A percentile compares a stretch with the other conserved stretches of the same genome.
Conservation (phyloP, 1,140 invertebrate genomes). For the Aphaenogaster floridana region DNA sequence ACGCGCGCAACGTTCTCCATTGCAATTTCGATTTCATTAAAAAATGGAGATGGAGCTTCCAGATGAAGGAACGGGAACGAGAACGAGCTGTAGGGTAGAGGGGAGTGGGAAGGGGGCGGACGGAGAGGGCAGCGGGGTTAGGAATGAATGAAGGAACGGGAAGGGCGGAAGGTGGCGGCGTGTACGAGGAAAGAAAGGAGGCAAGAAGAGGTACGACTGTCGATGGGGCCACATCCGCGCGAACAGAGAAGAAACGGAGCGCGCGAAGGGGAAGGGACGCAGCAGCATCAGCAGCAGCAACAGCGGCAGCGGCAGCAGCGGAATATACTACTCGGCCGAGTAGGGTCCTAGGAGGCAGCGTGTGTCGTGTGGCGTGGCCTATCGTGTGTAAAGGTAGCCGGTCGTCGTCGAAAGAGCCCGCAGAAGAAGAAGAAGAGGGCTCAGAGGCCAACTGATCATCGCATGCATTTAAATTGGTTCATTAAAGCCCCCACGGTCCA, state of each 20-base stretch:
- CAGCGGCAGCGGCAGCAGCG: neutral
- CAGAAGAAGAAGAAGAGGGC: constrained; percentile 84
- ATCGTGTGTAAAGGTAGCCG: constrained; percentile 80
- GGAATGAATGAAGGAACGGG: constrained; percentile 54
- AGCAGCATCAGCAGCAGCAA: neutral
- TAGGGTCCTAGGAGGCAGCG: constrained; percentile 74
- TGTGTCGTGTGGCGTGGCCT: constrained; percentile 77
- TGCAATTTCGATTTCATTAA: constrained; percentile 80
- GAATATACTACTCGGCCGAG: constrained; percentile 49
- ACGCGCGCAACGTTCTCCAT: constrained; percentile 48
- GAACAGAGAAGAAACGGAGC: constrained; percentile 22
- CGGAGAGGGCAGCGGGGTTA: constrained; percentile 17
- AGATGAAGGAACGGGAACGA: constrained; percentile 71
- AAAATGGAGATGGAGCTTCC: constrained; percentile 78
- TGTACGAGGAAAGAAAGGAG: constrained; percentile 47
- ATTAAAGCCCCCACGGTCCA: constrained; percentile 84
- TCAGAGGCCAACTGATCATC: constrained; percentile 87
- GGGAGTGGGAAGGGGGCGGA: constrained; percentile 12
- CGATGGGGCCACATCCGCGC: constrained; percentile 45
- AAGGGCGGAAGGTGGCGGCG: constrained; percentile 59
- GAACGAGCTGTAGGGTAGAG: constrained; percentile 34
- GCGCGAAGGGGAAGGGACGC: neutral
- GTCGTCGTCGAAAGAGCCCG: constrained; percentile 81
- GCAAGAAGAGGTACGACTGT: constrained; percentile 48
- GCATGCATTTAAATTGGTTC: constrained; percentile 88